Base-by-base conservation (phyloP, 2,113 vertebrate genomes). In the Spermophilus dauricus region DNA sequence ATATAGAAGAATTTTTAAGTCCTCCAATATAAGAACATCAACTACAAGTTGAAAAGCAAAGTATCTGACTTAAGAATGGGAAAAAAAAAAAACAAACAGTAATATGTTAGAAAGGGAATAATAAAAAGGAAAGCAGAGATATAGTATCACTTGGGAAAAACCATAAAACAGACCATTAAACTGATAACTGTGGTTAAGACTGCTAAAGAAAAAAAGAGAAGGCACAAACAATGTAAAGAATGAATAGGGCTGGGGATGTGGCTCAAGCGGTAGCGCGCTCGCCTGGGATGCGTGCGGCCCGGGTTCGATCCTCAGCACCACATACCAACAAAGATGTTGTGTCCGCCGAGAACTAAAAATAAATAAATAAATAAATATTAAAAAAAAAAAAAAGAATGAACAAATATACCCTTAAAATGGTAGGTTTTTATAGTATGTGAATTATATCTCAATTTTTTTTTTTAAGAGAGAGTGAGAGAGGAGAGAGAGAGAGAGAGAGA, bases 41-140 rank as follows among this genome's bases (percentile, higher is more conserved):
- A 26, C 26, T 92, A 58, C 86, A 96, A 90, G 89, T 80, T 89
- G 91, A 86, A 26, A 87, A 87, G 8, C 48, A 34, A 92, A 89
- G 5, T 86, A 34, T 86, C 37, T 95, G 78, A 86, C 24, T n/a
- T 76, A 85, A 76, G 37, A 96, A 73, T 83, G 80, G 28, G 22
- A 2, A 58, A 58, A 83, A 51, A 76, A 92, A 89, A n/a, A n/a
- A n/a, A n/a, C n/a, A n/a, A n/a, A n/a, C n/a, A n/a, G 42, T 48
- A 80, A 18, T 91, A 94, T 89, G 80, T 70, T 95, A 85, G 86
- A 76, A 92, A 96, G 63, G 78, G 92, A 92, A 67, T 84, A 89
- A 87, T 94, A 92, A 76, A 94, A 63, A 51, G 89, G 61, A 72
- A 39, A 88, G 28, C 83, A 92, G 67, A 86, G 32, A 78, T 67